These are phyloP conservation scores for Istiophorus platypterus DNA, from an alignment of 2,113 vertebrate genomes.

Conservation along the genomic window DNA sequence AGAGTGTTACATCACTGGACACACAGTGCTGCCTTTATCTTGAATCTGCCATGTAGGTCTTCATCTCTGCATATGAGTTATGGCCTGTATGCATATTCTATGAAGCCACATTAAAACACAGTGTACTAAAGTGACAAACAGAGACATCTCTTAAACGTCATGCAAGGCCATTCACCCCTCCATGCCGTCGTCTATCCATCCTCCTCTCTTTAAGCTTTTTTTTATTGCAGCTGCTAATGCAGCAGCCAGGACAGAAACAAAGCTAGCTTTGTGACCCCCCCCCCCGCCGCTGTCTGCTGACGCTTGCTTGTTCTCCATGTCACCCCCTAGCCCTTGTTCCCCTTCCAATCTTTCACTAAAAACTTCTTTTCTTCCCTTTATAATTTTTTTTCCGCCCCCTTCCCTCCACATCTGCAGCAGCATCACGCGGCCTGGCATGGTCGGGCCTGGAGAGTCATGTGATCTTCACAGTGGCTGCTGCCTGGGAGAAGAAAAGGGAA, in stretches of 20 bases:
- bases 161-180: conserved; percentile 64
- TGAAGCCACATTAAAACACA: conserved; percentile 58
- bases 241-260: conserved; percentile 82
- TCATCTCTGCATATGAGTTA: conserved; percentile 47
- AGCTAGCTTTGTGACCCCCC: conserved; percentile 82
- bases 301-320: conserved; percentile 78
- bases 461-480: conserved; percentile 69
- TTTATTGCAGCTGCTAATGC: conserved; percentile 86
- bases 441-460: conserved; percentile 73
- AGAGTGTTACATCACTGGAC: conserved; percentile 60
- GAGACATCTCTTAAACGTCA: conserved; percentile 79
- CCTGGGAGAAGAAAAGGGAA: conserved; percentile 74
- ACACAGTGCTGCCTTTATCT: conserved; percentile 66
- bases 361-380: conserved; percentile 77
- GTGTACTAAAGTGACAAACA: conserved; percentile 69
- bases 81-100: conserved; percentile 66
- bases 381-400: conserved; percentile 12
- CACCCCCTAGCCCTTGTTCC: conserved; percentile 70
- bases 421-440: conserved; percentile 79
- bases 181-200: conserved; percentile 65
- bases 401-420: conserved; percentile 81
- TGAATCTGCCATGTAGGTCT: conserved; percentile 48
- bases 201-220: conserved; percentile 65
- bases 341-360: conserved; percentile 78
- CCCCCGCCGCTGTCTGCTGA: conserved; percentile 73